Evolutionary conservation across 2,888 invertebrate species (phyloP), one percentile per base, ranked within the genome.

Genomic region (Stegophylla sp.): DNA sequence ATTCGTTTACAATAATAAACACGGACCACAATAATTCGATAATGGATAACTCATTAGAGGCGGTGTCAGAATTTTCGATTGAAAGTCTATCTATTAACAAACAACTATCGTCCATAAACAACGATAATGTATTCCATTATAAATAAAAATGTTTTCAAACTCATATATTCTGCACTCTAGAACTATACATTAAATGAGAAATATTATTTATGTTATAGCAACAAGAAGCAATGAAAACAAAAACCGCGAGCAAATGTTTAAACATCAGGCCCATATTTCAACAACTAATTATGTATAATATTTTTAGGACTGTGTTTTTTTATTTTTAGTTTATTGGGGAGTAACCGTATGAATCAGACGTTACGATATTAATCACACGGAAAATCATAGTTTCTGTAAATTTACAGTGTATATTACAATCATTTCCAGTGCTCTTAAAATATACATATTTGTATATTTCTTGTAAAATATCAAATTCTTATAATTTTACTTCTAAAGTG

Each of bases 311-410:
- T 61, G 1, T 12, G 34, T 63, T 59, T 43, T 63, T 73, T 59
- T 73, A 73, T 59, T 73, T 73, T 59, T 75, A 75, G 63, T 23
- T n/a, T 28, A n/a, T 3, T n/a, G 51, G 17, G 41, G 5, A 34
- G 10, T 34, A 34, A 34, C 7, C 20, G 20, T 63, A 34, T 51
- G 7, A 63, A 48, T 74, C 48, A 15, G 1, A 64, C 63, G 15
- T 59, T 73, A 28, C 45, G 53, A 20, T 72, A 20, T 12, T 53
- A 17, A 28, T 43, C 26, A 73, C 20, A 45, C 43, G 9, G 0
- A 9, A 43, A 73, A 43, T 28, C 12, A 71, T 59, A 59, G 10
- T 26, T 41, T 56, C n/a, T n/a, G n/a, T n/a, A n/a, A n/a, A n/a
- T n/a, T n/a, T n/a, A 59, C n/a, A n/a, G 34, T 61, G 15, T 20